Conservation (phyloP, 2,888 invertebrate species). For the Monopis laevigella region DNA sequence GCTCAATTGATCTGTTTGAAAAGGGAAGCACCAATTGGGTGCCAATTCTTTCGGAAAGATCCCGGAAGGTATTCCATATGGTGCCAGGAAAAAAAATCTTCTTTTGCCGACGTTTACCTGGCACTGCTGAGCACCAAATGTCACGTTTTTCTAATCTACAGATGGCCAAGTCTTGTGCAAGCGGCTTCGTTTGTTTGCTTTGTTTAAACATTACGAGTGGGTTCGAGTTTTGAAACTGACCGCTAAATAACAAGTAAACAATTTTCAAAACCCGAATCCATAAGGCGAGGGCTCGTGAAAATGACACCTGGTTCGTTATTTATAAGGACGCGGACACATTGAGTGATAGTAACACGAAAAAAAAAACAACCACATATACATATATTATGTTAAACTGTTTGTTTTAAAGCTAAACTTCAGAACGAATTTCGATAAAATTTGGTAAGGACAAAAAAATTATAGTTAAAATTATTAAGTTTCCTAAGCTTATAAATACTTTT, state of each 20-base stretch:
- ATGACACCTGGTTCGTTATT: slow-evolving; percentile 22
- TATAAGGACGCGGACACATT: neutral
- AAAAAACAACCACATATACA: too few relatives aligned
- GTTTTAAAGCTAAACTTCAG: too few relatives aligned
- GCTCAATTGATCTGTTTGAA: slow-evolving; percentile 45
- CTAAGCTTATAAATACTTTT: too few relatives aligned
- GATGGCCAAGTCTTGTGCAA: slow-evolving; percentile 57
- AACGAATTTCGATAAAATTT: too few relatives aligned
- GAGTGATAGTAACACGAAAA: too few relatives aligned
- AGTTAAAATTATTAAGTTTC: too few relatives aligned
- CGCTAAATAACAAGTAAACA: slow-evolving; percentile 65
- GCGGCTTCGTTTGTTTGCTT: slow-evolving; percentile 56
- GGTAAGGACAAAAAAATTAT: too few relatives aligned
- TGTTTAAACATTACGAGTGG: slow-evolving; percentile 64
- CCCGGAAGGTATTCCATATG: slow-evolving; percentile 27
- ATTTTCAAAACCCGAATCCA: slow-evolving; percentile 45
- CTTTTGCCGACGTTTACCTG: slow-evolving; percentile 28
- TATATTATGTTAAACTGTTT: too few relatives aligned
- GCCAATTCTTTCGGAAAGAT: slow-evolving; percentile 59
- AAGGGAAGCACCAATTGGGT: slow-evolving; percentile 58
- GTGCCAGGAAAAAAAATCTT: slow-evolving; percentile 3
- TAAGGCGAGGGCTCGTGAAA: slow-evolving; percentile 42
- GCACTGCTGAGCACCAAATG: slow-evolving; percentile 39
- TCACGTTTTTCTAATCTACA: slow-evolving; percentile 58
- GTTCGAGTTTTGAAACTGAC: slow-evolving; percentile 62